Conservation (phyloP, 2,888 invertebrate genomes). For the Campoplex nolae region DNA sequence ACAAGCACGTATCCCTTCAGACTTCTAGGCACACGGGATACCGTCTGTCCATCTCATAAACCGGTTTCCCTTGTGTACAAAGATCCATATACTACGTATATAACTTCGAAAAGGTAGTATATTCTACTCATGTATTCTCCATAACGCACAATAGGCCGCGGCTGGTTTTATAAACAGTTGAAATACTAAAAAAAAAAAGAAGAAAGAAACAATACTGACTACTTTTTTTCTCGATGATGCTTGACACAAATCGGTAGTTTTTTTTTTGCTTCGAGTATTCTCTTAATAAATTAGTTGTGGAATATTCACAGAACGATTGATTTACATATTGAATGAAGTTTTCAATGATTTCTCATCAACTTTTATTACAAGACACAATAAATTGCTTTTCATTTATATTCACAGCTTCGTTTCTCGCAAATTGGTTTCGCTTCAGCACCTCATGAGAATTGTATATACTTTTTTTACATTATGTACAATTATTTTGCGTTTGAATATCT, state of each 20-base stretch:
- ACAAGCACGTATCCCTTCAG: conserved; percentile 54
- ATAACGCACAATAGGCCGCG: conserved; percentile 1
- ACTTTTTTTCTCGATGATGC: not conserved
- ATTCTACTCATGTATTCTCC: conserved; percentile 10
- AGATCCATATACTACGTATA: conserved; percentile 8
- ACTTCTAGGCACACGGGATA: conserved; percentile 51
- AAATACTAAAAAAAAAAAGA: not conserved
- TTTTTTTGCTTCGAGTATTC: not conserved
- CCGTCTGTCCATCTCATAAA: conserved; percentile 55
- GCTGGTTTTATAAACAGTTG: conserved; percentile 5
- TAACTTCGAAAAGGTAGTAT: conserved; percentile 8
- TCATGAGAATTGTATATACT: not conserved
- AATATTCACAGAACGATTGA: not conserved
- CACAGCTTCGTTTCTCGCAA: not conserved
- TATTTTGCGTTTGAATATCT: not conserved
- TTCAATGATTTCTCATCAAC: not conserved
- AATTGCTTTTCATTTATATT: too few relatives aligned
- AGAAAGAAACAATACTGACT: not conserved
- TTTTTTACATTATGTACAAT: conserved; percentile 35
- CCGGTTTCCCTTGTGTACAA: conserved; percentile 50
- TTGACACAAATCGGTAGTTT: not conserved
- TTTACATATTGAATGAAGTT: not conserved
- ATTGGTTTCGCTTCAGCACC: not conserved
- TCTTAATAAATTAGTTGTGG: not conserved
- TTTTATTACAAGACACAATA: not conserved